These are phyloP conservation scores for Nephrotoma guestfalica DNA, from an alignment of 2,888 invertebrate genomes.

Conservation along the genomic window DNA sequence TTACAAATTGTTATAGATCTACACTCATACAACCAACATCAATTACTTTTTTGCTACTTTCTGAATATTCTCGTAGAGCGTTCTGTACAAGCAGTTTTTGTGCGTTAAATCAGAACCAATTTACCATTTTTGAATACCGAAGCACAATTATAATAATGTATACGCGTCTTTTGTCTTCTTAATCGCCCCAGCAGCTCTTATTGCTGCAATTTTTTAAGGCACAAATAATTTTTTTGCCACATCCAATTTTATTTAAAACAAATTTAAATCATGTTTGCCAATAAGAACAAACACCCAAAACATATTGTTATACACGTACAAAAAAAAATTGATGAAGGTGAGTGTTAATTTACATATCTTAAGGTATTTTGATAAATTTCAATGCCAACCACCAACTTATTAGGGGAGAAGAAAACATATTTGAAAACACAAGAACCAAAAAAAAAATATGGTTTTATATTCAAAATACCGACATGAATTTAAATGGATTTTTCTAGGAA, in stretches of 20 bases:
- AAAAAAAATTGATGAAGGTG: neutral
- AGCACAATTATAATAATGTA: neutral
- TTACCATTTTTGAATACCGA: neutral
- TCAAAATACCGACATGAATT: neutral
- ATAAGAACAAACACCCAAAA: neutral
- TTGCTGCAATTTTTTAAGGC: neutral
- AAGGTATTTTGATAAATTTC: neutral
- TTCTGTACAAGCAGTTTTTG: neutral
- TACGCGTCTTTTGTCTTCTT: neutral
- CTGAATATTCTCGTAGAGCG: neutral
- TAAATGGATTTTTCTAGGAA: neutral
- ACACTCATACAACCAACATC: neutral
- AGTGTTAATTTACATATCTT: neutral
- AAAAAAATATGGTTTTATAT: neutral
- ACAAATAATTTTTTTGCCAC: neutral
- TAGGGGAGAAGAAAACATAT: neutral
- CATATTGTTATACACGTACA: neutral
- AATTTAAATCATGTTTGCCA: neutral
- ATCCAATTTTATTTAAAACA: neutral
- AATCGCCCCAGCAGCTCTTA: neutral
- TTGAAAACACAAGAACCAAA: neutral
- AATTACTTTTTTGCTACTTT: neutral
- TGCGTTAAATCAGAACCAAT: neutral
- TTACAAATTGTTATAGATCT: neutral
- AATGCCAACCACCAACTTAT: neutral